Evolutionary conservation across 2,113 vertebrate genomes (phyloP).

Genomic region (Chaetodon auriga): DNA sequence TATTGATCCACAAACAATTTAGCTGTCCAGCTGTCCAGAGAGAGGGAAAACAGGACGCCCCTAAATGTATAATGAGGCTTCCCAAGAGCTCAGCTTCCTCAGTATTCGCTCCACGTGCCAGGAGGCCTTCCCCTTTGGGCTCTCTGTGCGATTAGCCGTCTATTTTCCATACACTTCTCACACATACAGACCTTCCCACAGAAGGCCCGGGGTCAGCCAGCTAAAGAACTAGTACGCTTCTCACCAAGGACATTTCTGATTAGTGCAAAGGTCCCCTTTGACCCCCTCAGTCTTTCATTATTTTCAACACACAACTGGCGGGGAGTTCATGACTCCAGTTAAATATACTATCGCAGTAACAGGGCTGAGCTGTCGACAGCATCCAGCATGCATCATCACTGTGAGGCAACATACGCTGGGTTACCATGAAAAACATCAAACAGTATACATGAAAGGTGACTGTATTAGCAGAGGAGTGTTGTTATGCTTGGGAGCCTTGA

Average conservation of each 20-base stretch:
- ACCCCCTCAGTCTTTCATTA: conserved; percentile 31
- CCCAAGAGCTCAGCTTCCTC: conserved; percentile 61
- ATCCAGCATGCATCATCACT: conserved; percentile 1
- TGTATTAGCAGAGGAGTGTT: neutral
- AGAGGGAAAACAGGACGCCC: conserved; percentile 71
- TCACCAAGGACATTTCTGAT: conserved; percentile 56
- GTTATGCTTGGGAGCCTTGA: conserved; percentile 16
- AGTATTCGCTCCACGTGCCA: conserved; percentile 70
- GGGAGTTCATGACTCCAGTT: conserved; percentile 29
- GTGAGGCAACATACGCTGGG: neutral
- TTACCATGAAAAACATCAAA: conserved; percentile 9
- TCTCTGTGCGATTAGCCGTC: conserved; percentile 47
- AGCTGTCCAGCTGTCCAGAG: conserved; percentile 76
- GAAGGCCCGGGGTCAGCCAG: conserved; percentile 40
- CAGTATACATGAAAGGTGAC: conserved; percentile 15
- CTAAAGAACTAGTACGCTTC: conserved; percentile 29
- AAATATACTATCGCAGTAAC: neutral
- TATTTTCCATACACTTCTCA: conserved; percentile 42
- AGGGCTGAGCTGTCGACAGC: neutral
- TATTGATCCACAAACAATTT: conserved; percentile 86
- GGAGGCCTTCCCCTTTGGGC: conserved; percentile 61
- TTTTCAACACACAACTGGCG: conserved; percentile 7
- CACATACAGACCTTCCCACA: conserved; percentile 38
- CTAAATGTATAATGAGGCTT: conserved; percentile 80
- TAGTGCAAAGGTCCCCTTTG: conserved; percentile 38